Evolutionary conservation across 2,888 invertebrate species (phyloP), one percentile per base, ranked within the genome.

Genomic region (Aspidiotus destructor): DNA sequence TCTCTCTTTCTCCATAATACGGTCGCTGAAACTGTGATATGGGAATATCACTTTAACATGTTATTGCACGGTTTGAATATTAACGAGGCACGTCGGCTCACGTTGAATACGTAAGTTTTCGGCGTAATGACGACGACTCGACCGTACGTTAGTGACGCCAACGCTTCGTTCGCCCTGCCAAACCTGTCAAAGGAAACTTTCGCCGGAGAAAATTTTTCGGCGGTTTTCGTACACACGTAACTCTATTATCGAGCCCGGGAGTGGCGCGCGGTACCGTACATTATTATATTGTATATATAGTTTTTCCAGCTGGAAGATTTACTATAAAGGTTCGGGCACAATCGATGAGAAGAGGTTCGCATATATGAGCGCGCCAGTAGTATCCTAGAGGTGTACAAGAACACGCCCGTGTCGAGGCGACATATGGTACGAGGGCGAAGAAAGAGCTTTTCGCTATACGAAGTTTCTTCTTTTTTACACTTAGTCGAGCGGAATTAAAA

Each of bases 401-500:
- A 28, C 28, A 28, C 28, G 28, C 28, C 28, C 28, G 28, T 28
- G 28, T 28, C 28, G 28, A 28, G 28, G 28, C 28, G 28, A 28
- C 28, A 28, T 28, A 28, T 28, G 28, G 28, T 28, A 28, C 28
- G 48, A 63, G 63, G 63, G 53, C 63, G 63, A 63, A 63, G 63
- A 48, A 55, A 64, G 55, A 54, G 57, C 64, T 63, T 55, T 55
- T 54, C 28, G 48, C 53, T 41, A 64, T 65, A 57, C 48, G 53
- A 40, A 65, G 65, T 65, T 58, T 58, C 65, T 65, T 65, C 65
- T 65, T 65, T 65, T 65, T 58, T 64, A 57, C 65, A 65, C 65
- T 65, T 57, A 57, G 58, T 48, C 55, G 65, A 65, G 65, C 58
- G 65, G 65, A 65, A 65, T 58, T 65, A 65, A 65, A 65, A 65